These are phyloP conservation scores for Halichoeres trimaculatus DNA, from an alignment of 2,113 vertebrate species.

Conservation along the genomic window DNA sequence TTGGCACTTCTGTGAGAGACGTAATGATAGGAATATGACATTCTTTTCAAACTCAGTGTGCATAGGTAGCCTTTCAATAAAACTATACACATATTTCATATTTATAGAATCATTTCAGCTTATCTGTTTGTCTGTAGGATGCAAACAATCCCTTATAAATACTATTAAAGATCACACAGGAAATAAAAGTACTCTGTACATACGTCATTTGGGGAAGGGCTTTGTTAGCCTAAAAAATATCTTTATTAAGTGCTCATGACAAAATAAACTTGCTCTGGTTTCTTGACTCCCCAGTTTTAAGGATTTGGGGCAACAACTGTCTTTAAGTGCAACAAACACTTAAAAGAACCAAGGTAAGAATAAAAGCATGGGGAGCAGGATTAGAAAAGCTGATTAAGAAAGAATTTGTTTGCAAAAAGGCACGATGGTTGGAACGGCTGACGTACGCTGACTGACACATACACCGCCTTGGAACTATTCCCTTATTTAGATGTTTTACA, in stretches of 20 bases:
- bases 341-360: conserved; percentile 6
- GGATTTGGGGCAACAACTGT: conserved; percentile 29
- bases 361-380: conserved; percentile 24
- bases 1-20: conserved; percentile 73
- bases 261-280: conserved; percentile 32
- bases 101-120: conserved; percentile 52
- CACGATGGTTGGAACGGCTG: conserved; percentile 55
- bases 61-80: conserved; percentile 65
- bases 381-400: conserved; percentile 40
- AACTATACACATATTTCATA: conserved; percentile 67
- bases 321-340: conserved; percentile 41
- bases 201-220: conserved; percentile 5
- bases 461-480: neutral
- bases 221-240: conserved; percentile 26
- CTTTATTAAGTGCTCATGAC: conserved; percentile 61
- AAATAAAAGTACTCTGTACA: conserved; percentile 33
- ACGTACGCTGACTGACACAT: conserved; percentile 47
- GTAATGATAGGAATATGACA: conserved; percentile 21
- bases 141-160: conserved; percentile 57
- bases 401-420: conserved; percentile 56
- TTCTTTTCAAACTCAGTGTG: conserved; percentile 50
- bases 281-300: conserved; percentile 19
- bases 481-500: conserved; percentile 22
- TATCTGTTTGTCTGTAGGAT: conserved; percentile 21
- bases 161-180: conserved; percentile 35